A percentile compares a stretch with the other conserved stretches of the same genome.
These are phyloP conservation scores for Bombus soroeensis DNA, from an alignment of 1,140 invertebrate genomes.

Conservation along the genomic window DNA sequence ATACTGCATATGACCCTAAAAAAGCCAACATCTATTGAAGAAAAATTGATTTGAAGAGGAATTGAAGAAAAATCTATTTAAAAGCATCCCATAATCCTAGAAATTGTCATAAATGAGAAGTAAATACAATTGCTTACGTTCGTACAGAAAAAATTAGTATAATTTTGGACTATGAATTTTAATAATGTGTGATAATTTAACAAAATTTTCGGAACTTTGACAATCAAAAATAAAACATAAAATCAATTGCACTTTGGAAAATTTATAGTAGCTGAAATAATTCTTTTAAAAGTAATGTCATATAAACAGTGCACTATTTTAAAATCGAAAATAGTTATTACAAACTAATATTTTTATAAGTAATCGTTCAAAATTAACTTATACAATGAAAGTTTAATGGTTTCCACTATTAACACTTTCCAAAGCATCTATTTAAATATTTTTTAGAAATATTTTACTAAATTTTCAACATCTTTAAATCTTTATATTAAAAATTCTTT, in stretches of 20 bases:
- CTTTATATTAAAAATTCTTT: background rate
- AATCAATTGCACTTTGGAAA: background rate
- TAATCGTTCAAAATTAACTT: background rate
- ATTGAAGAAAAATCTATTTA: conserved; percentile 30
- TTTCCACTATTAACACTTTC: background rate
- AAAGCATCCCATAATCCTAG: conserved; percentile 18
- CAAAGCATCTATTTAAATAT: no score
- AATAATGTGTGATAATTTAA: background rate
- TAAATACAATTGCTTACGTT: background rate
- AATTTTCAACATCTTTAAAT: background rate
- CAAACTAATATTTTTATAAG: background rate
- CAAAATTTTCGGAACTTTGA: background rate
- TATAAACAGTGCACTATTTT: background rate
- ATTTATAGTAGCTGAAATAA: background rate
- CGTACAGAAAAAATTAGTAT: background rate
- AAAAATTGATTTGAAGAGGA: no score
- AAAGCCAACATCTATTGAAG: no score
- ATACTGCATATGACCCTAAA: conserved; percentile 40
- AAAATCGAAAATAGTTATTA: background rate
- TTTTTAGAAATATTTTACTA: background rate
- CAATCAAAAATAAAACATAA: background rate
- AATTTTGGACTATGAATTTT: background rate
- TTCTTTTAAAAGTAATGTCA: background rate
- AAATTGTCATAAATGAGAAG: background rate
- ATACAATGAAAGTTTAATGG: background rate